A percentile compares a stretch with the other conserved stretches of the same genome.
Evolutionary conservation across 2,888 invertebrate species (phyloP).

Genomic region (Dicranocentrus wangi): DNA sequence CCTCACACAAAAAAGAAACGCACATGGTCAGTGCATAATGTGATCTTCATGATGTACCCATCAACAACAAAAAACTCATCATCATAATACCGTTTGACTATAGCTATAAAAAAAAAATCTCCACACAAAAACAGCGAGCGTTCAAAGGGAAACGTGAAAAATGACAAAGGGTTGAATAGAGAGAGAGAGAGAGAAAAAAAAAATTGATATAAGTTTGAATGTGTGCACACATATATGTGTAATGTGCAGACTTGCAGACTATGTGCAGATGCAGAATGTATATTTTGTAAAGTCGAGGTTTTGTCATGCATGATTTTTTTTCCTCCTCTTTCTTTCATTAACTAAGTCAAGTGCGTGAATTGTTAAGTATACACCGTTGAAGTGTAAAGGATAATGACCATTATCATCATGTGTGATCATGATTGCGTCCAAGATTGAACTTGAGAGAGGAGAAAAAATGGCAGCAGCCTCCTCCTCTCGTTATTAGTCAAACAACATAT

Average conservation of each 20-base stretch:
- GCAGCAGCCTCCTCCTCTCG: not conserved
- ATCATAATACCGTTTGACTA: constrained; percentile 20
- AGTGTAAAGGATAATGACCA: constrained; percentile 32
- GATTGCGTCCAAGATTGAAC: constrained; percentile 5
- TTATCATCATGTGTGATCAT: constrained; percentile 4
- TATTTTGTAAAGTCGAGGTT: constrained; percentile 51
- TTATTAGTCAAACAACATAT: no score
- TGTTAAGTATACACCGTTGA: constrained; percentile 6
- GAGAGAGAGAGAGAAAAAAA: not conserved
- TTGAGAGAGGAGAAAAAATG: constrained; percentile 18
- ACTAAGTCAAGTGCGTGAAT: constrained; percentile 25
- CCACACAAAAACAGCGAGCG: not conserved
- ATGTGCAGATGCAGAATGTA: not conserved
- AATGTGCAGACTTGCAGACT: not conserved
- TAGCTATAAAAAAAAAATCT: not conserved
- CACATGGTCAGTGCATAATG: constrained; percentile 21
- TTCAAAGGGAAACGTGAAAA: not conserved
- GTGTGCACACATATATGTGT: not conserved
- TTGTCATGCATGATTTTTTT: constrained; percentile 46
- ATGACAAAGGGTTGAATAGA: no score
- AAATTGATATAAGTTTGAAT: not conserved
- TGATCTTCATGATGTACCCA: not conserved
- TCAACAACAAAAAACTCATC: constrained; percentile 22
- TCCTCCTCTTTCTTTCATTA: constrained; percentile 5
- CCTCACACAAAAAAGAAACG: constrained; percentile 1